Conservation (phyloP, 2,888 invertebrate genomes). For the Protodeltote pygarga region DNA sequence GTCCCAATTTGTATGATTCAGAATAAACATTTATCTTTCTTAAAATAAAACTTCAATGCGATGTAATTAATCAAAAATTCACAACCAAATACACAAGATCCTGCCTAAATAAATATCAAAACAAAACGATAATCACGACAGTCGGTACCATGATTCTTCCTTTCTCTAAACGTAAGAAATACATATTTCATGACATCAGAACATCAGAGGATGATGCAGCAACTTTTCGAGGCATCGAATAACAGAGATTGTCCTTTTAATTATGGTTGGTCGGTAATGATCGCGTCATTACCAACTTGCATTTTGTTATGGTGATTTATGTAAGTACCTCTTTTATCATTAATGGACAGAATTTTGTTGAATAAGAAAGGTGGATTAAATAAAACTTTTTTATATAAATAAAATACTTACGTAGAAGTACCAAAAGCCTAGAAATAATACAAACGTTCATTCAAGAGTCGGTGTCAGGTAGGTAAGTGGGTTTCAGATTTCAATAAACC, state of each 20-base stretch:
- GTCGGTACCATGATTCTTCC: conserved; percentile 47
- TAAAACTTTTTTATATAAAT: no score
- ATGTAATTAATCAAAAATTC: no score
- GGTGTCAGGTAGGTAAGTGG: no score
- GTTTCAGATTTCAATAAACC: no score
- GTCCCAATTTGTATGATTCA: no score
- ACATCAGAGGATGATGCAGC: conserved; percentile 55
- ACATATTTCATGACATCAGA: conserved; percentile 69
- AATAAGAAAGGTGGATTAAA: no score
- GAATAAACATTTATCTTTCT: no score
- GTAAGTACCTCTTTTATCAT: not conserved
- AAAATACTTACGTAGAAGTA: no score
- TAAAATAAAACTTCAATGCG: no score
- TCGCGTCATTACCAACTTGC: conserved; percentile 14
- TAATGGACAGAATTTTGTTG: no score
- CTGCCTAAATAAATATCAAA: conserved; percentile 11
- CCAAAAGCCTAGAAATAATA: no score
- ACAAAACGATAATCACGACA: conserved; percentile 20
- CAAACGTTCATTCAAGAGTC: no score
- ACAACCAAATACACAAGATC: not conserved
- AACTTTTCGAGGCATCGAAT: conserved; percentile 44
- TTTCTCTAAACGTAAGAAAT: conserved; percentile 54
- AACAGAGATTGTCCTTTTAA: conserved; percentile 65
- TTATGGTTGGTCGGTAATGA: conserved; percentile 55
- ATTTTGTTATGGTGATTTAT: conserved; percentile 3